phyloP scores from a whole-genome alignment of 1,140 invertebrate species.

The Ceratitis capitata region DNA sequence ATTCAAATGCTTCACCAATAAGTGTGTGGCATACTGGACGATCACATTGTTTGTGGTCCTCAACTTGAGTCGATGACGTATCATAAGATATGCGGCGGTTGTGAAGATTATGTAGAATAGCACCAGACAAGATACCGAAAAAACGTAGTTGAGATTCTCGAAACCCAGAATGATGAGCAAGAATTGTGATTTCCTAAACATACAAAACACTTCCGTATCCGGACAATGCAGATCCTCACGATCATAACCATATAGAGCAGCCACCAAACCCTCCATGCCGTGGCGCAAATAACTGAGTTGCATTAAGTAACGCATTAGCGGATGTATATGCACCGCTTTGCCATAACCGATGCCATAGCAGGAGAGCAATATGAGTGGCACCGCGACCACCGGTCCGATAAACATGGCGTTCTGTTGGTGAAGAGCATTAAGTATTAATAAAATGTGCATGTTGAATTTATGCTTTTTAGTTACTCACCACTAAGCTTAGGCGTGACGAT shows the following conservation, averaged over 20 bases:
- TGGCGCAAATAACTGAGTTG: slow-evolving; percentile 84
- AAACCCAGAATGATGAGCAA: slow-evolving; percentile 59
- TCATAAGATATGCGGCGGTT: slow-evolving; percentile 54
- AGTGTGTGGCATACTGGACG: slow-evolving; percentile 49
- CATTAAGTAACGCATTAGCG: slow-evolving; percentile 77
- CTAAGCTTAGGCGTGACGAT: slow-evolving; percentile 75
- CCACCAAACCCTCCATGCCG: slow-evolving; percentile 79
- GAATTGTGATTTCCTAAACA: slow-evolving; percentile 72
- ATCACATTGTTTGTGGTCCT: slow-evolving; percentile 47
- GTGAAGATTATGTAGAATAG: slow-evolving; percentile 60
- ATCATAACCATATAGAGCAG: slow-evolving; percentile 80
- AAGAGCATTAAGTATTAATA: not conserved
- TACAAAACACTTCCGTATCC: slow-evolving; percentile 73
- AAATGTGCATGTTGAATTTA: too few species aligned
- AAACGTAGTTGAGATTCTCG: slow-evolving; percentile 54
- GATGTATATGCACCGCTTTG: slow-evolving; percentile 69
- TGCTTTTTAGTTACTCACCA: slow-evolving; percentile 69
- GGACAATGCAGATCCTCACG: slow-evolving; percentile 76
- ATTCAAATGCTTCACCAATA: slow-evolving; percentile 59
- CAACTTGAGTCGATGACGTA: slow-evolving; percentile 55
- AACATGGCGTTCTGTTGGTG: slow-evolving; percentile 78
- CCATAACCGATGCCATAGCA: slow-evolving; percentile 80
- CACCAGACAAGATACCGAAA: slow-evolving; percentile 55
- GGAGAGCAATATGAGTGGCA: slow-evolving; percentile 80
- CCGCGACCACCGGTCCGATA: slow-evolving; percentile 76